Percentiles rank a stretch among this genome's conserved stretches.
Conservation (phyloP, 1,140 invertebrate genomes). For the Drosophila pachea region DNA sequence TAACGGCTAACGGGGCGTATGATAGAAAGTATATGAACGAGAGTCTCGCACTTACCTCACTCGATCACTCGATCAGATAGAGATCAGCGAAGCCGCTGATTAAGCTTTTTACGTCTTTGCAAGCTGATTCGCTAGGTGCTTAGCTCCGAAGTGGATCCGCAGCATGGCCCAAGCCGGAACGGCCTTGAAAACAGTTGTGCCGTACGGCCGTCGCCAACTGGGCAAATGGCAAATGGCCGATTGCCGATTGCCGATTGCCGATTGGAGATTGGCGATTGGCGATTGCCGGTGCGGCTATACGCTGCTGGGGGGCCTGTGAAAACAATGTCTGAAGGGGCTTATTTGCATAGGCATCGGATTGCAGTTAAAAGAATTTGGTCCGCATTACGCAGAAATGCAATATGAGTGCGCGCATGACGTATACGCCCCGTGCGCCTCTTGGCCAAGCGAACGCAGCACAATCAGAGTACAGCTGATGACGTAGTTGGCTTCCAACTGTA, state of each 20-base stretch:
- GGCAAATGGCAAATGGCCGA: conserved; percentile 2
- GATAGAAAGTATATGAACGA: too few relatives aligned
- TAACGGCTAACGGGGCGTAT: too few relatives aligned
- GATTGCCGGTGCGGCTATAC: conserved; percentile 1
- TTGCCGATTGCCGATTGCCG: not conserved
- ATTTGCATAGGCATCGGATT: conserved; percentile 46
- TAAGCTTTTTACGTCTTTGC: too few relatives aligned
- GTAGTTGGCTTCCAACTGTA: conserved; percentile 64
- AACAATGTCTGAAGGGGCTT: conserved; percentile 19
- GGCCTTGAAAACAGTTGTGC: conserved; percentile 40
- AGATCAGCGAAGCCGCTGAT: too few relatives aligned
- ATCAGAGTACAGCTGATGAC: conserved; percentile 19
- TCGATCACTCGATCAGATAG: too few relatives aligned
- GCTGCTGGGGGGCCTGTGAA: not conserved
- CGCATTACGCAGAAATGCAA: conserved; percentile 58
- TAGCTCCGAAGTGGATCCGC: not conserved
- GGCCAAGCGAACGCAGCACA: too few relatives aligned
- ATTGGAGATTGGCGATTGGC: conserved; percentile 1
- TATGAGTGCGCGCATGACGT: conserved; percentile 47
- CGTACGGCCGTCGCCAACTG: conserved; percentile 24
- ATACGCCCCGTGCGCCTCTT: too few relatives aligned
- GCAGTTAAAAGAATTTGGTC: conserved; percentile 57
- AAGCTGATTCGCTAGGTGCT: not conserved
- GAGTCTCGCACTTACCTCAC: too few relatives aligned
- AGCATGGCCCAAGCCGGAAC: conserved; percentile 20